Evolutionary conservation across 2,888 invertebrate species (phyloP).

Genomic region (Dendrolimus pini): DNA sequence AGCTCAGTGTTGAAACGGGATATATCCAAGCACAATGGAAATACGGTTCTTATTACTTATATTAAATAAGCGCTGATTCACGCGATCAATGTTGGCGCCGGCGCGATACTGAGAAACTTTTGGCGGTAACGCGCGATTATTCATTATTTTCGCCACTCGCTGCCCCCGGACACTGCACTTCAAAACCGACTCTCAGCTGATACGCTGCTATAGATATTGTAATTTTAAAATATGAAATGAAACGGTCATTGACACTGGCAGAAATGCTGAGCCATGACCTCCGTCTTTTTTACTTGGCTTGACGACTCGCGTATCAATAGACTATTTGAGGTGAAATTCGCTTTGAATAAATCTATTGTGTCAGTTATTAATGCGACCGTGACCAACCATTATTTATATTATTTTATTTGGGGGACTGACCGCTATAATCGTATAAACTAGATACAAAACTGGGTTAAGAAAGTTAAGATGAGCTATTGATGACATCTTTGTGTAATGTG

Average conservation of each 20-base stretch:
- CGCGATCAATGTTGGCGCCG: conserved; percentile 60
- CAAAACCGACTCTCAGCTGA: not conserved
- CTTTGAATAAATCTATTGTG: no score
- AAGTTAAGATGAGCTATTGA: no score
- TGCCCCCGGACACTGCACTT: conserved; percentile 10
- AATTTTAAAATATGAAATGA: not conserved
- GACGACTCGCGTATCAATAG: no score
- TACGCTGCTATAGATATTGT: not conserved
- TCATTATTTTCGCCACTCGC: conserved; percentile 18
- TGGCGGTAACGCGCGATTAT: conserved; percentile 30
- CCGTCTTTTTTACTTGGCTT: no score
- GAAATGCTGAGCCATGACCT: not conserved
- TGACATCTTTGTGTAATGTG: no score
- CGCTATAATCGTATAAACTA: no score
- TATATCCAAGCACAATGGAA: conserved; percentile 50
- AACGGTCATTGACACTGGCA: not conserved
- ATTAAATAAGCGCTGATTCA: conserved; percentile 42
- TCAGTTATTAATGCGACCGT: no score
- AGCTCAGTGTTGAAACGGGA: conserved; percentile 56
- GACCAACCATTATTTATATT: no score
- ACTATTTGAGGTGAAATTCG: no score
- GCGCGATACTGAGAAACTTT: conserved; percentile 52
- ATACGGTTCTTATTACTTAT: conserved; percentile 34
- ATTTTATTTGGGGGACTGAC: no score
- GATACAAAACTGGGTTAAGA: no score